These are phyloP conservation scores for Neotoma lepida DNA, from an alignment of 2,113 vertebrate species.

Conservation along the genomic window DNA sequence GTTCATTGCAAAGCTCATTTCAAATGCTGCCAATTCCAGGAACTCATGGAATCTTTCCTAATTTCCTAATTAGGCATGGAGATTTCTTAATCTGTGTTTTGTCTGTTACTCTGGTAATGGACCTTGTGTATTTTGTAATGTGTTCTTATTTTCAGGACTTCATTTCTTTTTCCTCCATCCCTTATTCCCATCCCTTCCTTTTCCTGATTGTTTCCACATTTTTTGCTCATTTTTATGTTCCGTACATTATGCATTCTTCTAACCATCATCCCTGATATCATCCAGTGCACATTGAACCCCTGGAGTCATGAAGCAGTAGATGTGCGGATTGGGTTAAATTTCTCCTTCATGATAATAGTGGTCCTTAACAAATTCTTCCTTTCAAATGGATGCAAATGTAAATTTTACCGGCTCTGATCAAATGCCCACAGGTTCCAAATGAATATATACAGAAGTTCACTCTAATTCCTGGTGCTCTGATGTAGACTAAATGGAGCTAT, in stretches of 20 bases:
- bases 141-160: background rate
- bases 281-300: background rate
- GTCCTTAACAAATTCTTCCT: slow-evolving; percentile 15
- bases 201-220: background rate
- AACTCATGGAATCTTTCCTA: background rate
- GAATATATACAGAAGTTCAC: background rate
- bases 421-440: background rate
- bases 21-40: background rate
- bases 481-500: background rate
- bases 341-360: background rate
- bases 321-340: background rate
- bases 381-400: slow-evolving; percentile 21
- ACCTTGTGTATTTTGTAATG: background rate
- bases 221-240: background rate
- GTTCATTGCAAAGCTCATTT: background rate
- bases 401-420: background rate
- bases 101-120: background rate
- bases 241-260: background rate
- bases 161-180: background rate
- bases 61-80: background rate
- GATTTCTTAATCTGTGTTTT: background rate
- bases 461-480: background rate
- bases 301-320: background rate
- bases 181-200: background rate
- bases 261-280: background rate